Conservation (phyloP, 2,113 vertebrate genomes). For the Vireo altiloquus region DNA sequence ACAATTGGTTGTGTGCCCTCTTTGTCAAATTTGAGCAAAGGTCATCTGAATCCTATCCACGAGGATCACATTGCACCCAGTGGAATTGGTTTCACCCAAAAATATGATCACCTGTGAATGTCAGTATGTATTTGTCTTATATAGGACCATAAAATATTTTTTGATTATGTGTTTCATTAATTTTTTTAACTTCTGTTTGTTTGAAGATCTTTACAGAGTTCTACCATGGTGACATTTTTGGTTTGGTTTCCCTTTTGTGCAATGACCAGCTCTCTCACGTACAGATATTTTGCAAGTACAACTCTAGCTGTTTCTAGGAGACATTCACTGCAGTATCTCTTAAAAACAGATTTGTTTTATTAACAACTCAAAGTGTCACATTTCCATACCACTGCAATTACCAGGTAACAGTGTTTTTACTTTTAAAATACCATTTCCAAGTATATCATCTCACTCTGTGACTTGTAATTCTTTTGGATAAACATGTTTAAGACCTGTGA, state of each 20-base stretch:
- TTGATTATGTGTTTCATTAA: background rate
- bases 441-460: background rate
- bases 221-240: background rate
- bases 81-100: background rate
- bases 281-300: background rate
- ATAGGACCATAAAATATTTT: background rate
- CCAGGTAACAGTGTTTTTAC: constrained; percentile 24
- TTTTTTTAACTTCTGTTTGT: background rate
- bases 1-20: background rate
- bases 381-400: constrained; percentile 1
- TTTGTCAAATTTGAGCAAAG: background rate
- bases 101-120: background rate
- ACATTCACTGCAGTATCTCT: background rate
- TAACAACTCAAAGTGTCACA: background rate
- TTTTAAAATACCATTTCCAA: constrained; percentile 39
- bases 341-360: background rate
- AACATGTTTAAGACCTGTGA: constrained; percentile 33
- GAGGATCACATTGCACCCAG: background rate
- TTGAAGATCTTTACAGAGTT: background rate
- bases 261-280: background rate
- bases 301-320: background rate
- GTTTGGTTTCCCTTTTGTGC: background rate
- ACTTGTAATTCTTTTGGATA: constrained; percentile 31
- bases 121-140: background rate
- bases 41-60: background rate